These are phyloP conservation scores for Coecobrya sp. DNA, from an alignment of 2,888 invertebrate species.

Conservation along the genomic window DNA sequence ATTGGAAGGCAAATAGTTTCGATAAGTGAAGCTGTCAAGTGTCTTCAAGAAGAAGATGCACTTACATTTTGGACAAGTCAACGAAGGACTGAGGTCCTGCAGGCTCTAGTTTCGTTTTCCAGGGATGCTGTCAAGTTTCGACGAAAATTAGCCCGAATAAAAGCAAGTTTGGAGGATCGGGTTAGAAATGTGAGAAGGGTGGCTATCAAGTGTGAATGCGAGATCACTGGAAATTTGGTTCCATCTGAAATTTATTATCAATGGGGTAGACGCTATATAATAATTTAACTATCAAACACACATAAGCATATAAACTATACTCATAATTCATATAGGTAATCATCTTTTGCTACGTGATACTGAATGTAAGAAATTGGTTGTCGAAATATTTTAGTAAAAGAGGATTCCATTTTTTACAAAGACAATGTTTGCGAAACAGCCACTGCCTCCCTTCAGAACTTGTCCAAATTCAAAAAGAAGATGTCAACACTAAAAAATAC, in stretches of 20 bases:
- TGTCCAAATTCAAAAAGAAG: conserved; percentile 23
- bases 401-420: conserved; percentile 44
- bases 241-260: conserved; percentile 55
- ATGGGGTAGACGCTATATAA: conserved; percentile 63
- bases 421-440: neutral
- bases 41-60: conserved; percentile 73
- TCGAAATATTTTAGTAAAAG: neutral
- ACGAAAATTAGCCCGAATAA: conserved; percentile 73
- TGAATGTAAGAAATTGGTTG: too few relatives aligned
- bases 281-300: too few relatives aligned
- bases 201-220: conserved; percentile 39
- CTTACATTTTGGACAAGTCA: conserved; percentile 74
- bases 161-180: conserved; percentile 44
- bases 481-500: neutral
- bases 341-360: too few relatives aligned
- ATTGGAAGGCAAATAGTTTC: conserved; percentile 50
- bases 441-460: neutral
- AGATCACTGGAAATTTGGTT: conserved; percentile 49
- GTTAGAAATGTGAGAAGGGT: conserved; percentile 39
- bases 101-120: conserved; percentile 42
- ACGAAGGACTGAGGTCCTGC: conserved; percentile 50
- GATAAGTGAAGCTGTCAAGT: conserved; percentile 69
- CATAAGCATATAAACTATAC: too few relatives aligned
- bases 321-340: too few relatives aligned
- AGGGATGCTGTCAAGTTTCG: conserved; percentile 69